A percentile compares a stretch with the other conserved stretches of the same genome.
These are phyloP conservation scores for Hanleya hanleyi DNA, from an alignment of 2,888 invertebrate genomes.

Conservation along the genomic window DNA sequence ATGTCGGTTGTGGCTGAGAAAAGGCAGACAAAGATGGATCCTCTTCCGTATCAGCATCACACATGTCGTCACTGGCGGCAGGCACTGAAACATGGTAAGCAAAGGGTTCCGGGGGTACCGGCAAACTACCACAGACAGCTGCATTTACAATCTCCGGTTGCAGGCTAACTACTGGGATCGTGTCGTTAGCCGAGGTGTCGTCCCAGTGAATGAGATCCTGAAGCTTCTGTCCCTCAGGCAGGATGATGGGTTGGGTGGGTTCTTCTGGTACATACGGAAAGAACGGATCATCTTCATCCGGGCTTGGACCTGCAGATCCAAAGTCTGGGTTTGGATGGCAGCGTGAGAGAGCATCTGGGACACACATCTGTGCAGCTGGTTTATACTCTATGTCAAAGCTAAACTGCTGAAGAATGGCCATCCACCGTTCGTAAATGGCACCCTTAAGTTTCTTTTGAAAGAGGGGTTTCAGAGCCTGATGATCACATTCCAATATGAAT, in stretches of 20 bases:
- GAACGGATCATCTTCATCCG: constrained; percentile 4
- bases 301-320: background rate
- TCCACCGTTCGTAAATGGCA: constrained; percentile 5
- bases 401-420: constrained; percentile 1
- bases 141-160: background rate
- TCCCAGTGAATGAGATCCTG: background rate
- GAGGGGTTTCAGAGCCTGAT: constrained; percentile 1
- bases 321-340: background rate
- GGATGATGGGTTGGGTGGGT: background rate
- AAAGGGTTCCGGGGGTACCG: too few species aligned
- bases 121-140: too few species aligned
- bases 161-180: background rate
- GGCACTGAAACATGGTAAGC: too few species aligned
- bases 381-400: constrained; percentile 3
- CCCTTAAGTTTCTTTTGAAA: background rate
- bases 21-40: too few species aligned
- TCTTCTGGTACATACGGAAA: constrained; percentile 8
- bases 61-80: background rate
- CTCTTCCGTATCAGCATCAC: constrained; percentile 1
- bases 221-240: background rate
- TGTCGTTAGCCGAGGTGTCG: background rate
- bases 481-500: constrained; percentile 7
- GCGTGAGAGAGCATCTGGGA: background rate
- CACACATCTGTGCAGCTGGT: background rate
- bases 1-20: too few species aligned